phyloP scores from a whole-genome alignment of 1,140 invertebrate species.

The Heliothis subflexa region DNA sequence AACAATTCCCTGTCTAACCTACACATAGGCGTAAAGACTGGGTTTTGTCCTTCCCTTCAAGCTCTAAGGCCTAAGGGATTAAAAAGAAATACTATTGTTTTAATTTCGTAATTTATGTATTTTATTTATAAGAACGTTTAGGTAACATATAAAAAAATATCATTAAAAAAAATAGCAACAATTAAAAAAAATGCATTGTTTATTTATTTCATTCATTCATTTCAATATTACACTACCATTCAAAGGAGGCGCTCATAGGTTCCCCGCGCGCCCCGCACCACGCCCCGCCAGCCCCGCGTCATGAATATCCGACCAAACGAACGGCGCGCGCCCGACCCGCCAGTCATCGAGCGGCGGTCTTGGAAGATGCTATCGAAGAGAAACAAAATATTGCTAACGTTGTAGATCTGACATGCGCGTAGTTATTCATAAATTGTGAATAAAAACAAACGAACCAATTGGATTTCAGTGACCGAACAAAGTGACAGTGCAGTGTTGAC shows the following conservation, averaged over 20 bases:
- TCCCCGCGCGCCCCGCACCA: conserved; percentile 57
- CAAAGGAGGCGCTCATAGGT: conserved; percentile 55
- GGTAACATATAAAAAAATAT: too few relatives aligned
- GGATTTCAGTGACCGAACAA: conserved; percentile 78
- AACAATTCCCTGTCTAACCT: too few relatives aligned
- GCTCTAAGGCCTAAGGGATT: too few relatives aligned
- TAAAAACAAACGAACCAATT: conserved; percentile 76
- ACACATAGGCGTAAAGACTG: too few relatives aligned
- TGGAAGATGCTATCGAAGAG: conserved; percentile 57
- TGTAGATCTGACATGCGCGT: conserved; percentile 78
- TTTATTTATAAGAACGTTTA: too few relatives aligned
- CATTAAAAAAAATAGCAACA: background rate
- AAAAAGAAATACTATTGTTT: too few relatives aligned
- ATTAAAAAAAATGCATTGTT: conserved; percentile 27
- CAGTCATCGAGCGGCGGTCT: conserved; percentile 83
- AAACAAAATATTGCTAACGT: conserved; percentile 61
- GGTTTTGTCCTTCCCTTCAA: too few relatives aligned
- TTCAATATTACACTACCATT: conserved; percentile 64
- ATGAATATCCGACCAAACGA: conserved; percentile 72
- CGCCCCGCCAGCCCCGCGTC: conserved; percentile 43
- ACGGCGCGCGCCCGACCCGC: conserved; percentile 64
- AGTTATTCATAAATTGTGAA: conserved; percentile 72
- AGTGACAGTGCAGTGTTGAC: conserved; percentile 74
- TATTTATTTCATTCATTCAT: conserved; percentile 55
- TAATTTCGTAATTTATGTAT: too few relatives aligned